A percentile compares a stretch with the other conserved stretches of the same genome.
phyloP scores from a whole-genome alignment of 2,888 invertebrate genomes.

The Drosophila gaucha region DNA sequence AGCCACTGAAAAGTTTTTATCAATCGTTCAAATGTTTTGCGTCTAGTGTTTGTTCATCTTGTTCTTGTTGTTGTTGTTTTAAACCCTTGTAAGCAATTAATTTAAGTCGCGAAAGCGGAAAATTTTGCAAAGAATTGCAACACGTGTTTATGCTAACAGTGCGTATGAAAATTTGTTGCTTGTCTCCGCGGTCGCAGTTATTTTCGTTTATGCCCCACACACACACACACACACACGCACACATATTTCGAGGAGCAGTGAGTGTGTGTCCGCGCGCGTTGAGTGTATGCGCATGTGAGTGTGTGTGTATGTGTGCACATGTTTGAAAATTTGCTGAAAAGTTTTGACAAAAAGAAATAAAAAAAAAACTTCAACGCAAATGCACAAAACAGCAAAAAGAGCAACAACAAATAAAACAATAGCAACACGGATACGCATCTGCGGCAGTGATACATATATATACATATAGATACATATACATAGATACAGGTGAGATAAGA shows the following conservation, averaged over 20 bases:
- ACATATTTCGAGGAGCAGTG: neutral
- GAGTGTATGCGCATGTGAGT: conserved; percentile 12
- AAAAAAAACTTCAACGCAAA: conserved; percentile 29
- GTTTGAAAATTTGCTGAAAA: conserved; percentile 26
- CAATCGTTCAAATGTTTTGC: conserved; percentile 51
- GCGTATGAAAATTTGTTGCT: conserved; percentile 62
- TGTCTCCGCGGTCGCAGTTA: conserved; percentile 43
- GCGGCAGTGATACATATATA: conserved; percentile 30
- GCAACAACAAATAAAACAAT: conserved; percentile 17
- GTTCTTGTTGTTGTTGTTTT: conserved; percentile 21
- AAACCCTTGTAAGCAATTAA: conserved; percentile 50
- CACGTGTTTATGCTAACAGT: conserved; percentile 74
- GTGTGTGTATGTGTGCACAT: conserved; percentile 18
- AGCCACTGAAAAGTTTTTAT: conserved; percentile 42
- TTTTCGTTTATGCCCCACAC: conserved; percentile 45
- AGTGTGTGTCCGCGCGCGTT: conserved; percentile 4
- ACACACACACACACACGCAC: conserved; percentile 4
- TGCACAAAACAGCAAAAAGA: conserved; percentile 43
- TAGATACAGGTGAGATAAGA: conserved; percentile 58
- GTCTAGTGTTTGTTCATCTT: conserved; percentile 26
- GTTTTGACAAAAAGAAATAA: conserved; percentile 19
- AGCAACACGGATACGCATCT: conserved; percentile 56
- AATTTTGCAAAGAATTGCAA: conserved; percentile 64
- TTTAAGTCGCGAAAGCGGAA: conserved; percentile 53
- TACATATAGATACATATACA: conserved; percentile 3